Evolutionary conservation across 1,140 invertebrate species (phyloP).

Genomic region (Magallana ariakensis): DNA sequence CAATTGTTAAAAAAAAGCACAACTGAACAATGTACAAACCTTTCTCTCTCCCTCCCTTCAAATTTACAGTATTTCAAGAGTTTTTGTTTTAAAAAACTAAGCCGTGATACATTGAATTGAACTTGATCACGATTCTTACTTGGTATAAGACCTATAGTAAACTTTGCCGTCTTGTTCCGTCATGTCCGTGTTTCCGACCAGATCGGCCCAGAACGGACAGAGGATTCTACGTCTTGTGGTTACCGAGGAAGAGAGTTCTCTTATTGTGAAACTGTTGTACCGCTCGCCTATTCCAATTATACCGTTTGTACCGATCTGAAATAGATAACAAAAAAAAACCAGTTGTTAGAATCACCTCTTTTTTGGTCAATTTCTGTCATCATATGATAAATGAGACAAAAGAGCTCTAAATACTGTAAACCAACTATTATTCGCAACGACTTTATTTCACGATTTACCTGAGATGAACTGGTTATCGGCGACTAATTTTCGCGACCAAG

Average conservation of each 20-base stretch:
- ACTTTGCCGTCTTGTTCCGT: neutral
- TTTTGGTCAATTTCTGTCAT: too few relatives aligned
- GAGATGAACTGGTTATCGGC: too few relatives aligned
- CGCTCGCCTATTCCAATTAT: constrained; percentile 1
- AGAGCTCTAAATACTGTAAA: too few relatives aligned
- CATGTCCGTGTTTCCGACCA: constrained; percentile 1
- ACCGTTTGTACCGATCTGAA: constrained; percentile 8
- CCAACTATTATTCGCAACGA: too few relatives aligned
- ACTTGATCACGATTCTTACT: neutral
- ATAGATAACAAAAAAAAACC: neutral
- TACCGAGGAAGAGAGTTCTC: neutral
- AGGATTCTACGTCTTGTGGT: neutral
- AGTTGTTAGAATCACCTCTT: neutral
- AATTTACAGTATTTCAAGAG: neutral
- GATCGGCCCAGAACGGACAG: neutral
- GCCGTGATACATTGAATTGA: neutral
- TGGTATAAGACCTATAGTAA: neutral
- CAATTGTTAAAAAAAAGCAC: too few relatives aligned
- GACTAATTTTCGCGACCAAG: too few relatives aligned
- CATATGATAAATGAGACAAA: too few relatives aligned
- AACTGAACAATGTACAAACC: too few relatives aligned
- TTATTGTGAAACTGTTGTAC: neutral
- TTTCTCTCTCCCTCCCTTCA: too few relatives aligned
- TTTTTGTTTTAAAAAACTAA: neutral
- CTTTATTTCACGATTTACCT: too few relatives aligned